Evolutionary conservation across 2,113 vertebrate species (phyloP), one percentile per base, ranked within the genome.

Genomic region (Steatornis caripensis): DNA sequence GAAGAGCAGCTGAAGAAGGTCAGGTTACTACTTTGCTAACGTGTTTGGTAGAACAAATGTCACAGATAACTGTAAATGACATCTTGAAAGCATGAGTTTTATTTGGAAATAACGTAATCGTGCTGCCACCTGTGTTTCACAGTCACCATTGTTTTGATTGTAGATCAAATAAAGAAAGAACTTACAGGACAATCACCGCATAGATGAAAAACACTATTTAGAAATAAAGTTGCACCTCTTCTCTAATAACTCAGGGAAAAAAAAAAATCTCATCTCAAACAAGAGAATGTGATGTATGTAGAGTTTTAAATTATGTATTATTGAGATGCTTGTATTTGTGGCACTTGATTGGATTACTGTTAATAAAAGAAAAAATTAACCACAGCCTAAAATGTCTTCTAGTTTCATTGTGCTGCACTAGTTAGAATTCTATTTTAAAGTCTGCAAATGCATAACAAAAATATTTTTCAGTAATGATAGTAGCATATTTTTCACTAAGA

Each of bases 1-100:
- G 99, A 99, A 96, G 98, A 98, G 37, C 99, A 99, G 77, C 98
- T 99, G n/a, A 99, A 99, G 97, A 99, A 99, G 99, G 99, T 99
- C 92, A 46, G 95, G 58, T 91, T 92, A 89, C 53, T 70, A 68
- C 87, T 89, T 46, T 89, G n/a, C 15, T 91, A 14, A 65, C 4
- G 8, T 32, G 6, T 64, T 69, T 84, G 27, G 12, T 77, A 51
- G 48, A 89, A 76, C 32, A 88, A 4, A 20, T 92, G 61, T 86
- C 37, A 20, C 18, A 20, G 23, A 51, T 57, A 51, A 26, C 68
- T 53, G 39, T 68, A 71, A 84, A 29, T 34, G 34, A 24, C 15
- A 20, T 55, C 64, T 72, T 75, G 36, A 81, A 91, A 77, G 53
- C 12, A 2, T 36, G 15, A 3, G 6, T 32, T 93, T 92, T 62